Percentiles rank a stretch among this genome's conserved stretches.
Conservation (phyloP, 2,797 vertebrate species). For the Paratrypauchen microcephalus region DNA sequence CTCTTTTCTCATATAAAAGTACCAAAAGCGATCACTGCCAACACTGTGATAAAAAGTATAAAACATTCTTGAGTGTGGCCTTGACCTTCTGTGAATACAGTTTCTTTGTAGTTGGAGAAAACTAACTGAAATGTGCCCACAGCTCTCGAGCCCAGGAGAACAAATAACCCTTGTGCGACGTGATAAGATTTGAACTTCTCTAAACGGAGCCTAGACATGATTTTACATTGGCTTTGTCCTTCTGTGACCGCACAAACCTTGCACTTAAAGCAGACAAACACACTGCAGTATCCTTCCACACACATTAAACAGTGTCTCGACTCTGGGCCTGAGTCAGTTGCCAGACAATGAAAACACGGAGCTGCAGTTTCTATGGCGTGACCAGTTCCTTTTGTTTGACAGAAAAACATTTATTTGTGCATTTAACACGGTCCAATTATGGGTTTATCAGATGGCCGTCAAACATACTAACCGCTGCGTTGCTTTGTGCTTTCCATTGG, state of each 20-base stretch:
- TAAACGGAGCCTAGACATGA: slow-evolving; percentile 59
- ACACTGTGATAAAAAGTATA: slow-evolving; percentile 27
- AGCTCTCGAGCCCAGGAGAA: slow-evolving; percentile 65
- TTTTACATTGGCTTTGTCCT: slow-evolving; percentile 61
- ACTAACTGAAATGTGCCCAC: slow-evolving; percentile 51
- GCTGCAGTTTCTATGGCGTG: slow-evolving; percentile 71
- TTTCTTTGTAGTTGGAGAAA: slow-evolving; percentile 40
- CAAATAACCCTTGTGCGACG: slow-evolving; percentile 63
- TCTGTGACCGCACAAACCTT: slow-evolving; percentile 56
- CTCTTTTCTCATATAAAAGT: no score
- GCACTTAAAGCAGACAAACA: slow-evolving; percentile 43
- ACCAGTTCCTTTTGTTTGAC: slow-evolving; percentile 74
- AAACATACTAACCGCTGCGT: slow-evolving; percentile 75
- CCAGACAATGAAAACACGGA: slow-evolving; percentile 81
- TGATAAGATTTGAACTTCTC: slow-evolving; percentile 70
- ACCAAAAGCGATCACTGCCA: neutral
- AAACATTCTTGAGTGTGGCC: slow-evolving; percentile 9
- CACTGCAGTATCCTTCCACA: slow-evolving; percentile 43
- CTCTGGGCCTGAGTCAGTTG: slow-evolving; percentile 71
- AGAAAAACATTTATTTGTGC: slow-evolving; percentile 61
- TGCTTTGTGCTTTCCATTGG: slow-evolving; percentile 74
- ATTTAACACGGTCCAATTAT: slow-evolving; percentile 77
- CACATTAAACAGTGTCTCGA: slow-evolving; percentile 70
- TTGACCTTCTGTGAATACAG: slow-evolving; percentile 49
- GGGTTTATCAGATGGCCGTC: slow-evolving; percentile 86